Evolutionary conservation across 1,140 invertebrate species (phyloP).

Genomic region (Metopolophium dirhodum): DNA sequence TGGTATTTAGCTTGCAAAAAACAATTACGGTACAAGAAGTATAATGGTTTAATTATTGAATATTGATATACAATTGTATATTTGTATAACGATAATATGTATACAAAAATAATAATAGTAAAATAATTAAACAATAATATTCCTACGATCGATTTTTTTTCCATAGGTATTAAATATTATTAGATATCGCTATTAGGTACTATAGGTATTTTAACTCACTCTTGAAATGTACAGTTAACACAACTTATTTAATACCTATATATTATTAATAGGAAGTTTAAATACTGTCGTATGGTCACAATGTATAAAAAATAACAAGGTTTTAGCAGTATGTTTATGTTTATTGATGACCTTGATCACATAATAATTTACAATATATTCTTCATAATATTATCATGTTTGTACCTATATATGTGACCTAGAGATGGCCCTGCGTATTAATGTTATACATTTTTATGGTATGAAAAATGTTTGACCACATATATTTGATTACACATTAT

Average conservation of each 20-base stretch:
- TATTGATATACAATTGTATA: neutral
- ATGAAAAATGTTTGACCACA: neutral
- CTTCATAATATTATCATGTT: slow-evolving; percentile 1
- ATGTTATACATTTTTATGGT: neutral
- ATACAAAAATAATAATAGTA: neutral
- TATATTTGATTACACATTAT: neutral
- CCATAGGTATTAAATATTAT: neutral
- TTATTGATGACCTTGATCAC: neutral
- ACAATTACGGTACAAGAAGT: neutral
- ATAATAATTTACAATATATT: slow-evolving; percentile 36
- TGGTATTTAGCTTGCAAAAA: neutral
- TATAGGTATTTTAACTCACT: neutral
- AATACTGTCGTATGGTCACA: neutral
- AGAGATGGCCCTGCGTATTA: slow-evolving; percentile 43
- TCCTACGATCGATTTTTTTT: neutral
- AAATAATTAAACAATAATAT: neutral
- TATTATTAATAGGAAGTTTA: slow-evolving; percentile 42
- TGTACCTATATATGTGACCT: slow-evolving; percentile 10
- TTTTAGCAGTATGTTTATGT: neutral
- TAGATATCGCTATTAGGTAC: neutral
- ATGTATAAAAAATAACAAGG: slow-evolving; percentile 18
- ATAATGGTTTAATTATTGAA: neutral
- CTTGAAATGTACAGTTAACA: neutral
- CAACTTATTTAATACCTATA: neutral
- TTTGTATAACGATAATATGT: neutral